Evolutionary conservation across 2,113 vertebrate species (phyloP), one percentile per base, ranked within the genome.

Genomic region (Channa maculata): DNA sequence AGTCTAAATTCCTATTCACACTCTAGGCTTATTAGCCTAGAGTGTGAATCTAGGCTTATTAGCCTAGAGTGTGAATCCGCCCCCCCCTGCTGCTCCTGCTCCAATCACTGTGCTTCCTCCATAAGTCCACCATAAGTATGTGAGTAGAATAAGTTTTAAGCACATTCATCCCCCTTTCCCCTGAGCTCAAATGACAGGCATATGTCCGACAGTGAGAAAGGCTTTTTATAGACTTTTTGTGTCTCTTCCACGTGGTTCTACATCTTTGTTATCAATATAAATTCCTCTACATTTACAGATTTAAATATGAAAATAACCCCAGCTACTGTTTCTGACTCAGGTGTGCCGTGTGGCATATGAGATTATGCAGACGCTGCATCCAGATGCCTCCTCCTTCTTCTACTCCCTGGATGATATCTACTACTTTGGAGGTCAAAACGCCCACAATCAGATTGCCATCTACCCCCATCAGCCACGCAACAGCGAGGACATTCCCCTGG

Each of bases 391-490:
- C 15, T 95, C 96, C 0, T 96, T 94, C 91, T 99, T 99, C 92
- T 97, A 96, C 86, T 99, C 97, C 79, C 93, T 99, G 91, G 98
- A 99, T 75, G 98, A 99, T 85, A 99, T 99, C 91, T 99, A 99
- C 94, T 99, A 99, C 92, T 99, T 99, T 80, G 98, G 98, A 39
- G 98, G 98, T 66, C 98, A 99, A 70, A 99, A 99, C 71, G 98
- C 97, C 68, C 98, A 99, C 94, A 98, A 99, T 88, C 98, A 99
- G 93, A 94, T 98, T 80, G 98, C 97, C 68, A 90, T 99, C 92
- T 97, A 97, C 93, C 92, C 96, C 15, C 98, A 99, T 89, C 94
- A 96, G 76, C 96, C 97, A 9, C 95, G 95, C 88, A 96, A 94
- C 88, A 89, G 92, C 36, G 97, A 98, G 68, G 98, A 99, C 94